phyloP scores from a whole-genome alignment of 2,888 invertebrate species.

The Furcula furcula region DNA sequence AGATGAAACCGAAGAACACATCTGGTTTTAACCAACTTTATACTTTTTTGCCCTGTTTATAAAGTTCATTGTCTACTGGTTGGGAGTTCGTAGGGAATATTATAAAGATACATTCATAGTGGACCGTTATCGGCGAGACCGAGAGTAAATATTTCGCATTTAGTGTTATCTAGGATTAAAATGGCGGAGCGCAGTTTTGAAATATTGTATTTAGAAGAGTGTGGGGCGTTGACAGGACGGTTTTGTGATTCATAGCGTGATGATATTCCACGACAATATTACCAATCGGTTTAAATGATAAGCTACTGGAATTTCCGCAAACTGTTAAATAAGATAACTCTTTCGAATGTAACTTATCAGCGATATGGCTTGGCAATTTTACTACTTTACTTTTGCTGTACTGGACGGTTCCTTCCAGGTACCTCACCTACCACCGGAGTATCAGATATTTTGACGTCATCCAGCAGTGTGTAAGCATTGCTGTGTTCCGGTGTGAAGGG shows the following conservation, averaged over 20 bases:
- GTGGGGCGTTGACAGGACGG: conserved; percentile 39
- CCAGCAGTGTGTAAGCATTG: no score
- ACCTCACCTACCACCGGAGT: no score
- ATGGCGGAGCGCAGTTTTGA: conserved; percentile 49
- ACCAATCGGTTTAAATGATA: no score
- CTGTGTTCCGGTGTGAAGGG: no score
- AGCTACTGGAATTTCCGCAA: no score
- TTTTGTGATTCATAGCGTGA: conserved; percentile 25
- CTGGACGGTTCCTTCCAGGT: no score
- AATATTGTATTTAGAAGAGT: conserved; percentile 69
- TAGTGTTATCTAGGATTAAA: conserved; percentile 71
- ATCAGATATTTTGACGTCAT: no score
- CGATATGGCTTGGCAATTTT: no score
- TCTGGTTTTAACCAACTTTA: conserved; percentile 36
- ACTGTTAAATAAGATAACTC: no score
- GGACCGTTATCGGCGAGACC: conserved; percentile 66
- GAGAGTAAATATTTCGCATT: conserved; percentile 75
- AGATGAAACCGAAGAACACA: conserved; percentile 77
- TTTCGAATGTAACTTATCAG: no score
- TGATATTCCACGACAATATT: no score
- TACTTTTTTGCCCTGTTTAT: conserved; percentile 35
- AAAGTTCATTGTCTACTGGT: conserved; percentile 23
- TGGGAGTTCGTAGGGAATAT: conserved; percentile 21
- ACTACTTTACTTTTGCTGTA: no score
- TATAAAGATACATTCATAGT: conserved; percentile 75